Evolutionary conservation across 35 echinoderm and acorn worm species (phyloP), one percentile per base, ranked within the genome.

Genomic region (Holothuria glaberrima): DNA sequence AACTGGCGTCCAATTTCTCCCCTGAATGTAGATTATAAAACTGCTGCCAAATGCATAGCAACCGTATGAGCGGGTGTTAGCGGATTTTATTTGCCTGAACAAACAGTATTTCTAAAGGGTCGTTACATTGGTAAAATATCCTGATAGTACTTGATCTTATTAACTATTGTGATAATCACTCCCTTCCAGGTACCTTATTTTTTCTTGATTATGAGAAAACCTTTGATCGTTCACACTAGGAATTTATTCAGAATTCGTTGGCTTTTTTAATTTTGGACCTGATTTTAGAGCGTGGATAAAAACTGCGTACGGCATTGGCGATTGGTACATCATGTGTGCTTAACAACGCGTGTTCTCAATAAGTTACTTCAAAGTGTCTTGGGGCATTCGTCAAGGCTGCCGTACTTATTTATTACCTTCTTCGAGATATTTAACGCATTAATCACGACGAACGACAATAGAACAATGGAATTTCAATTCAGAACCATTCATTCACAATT

Each of bases 171-270:
- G 30, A 68, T 68, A 68, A 68, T 26, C 9, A 68, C 9, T 25
- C 24, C 30, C n/a, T 32, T 1, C 64, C 64, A 28, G 22, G 64
- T 27, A 22, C 31, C 9, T 33, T 69, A 6, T 10, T 69, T 30
- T 69, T 69, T 20, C 62, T 65, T 69, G 66, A 27, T 29, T 69
- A 69, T 69, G 66, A 69, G 66, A 69, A 69, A 69, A 2, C n/a
- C 25, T 69, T 69, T 22, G 50, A 69, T 21, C 25, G 66, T 12
- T 21, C 25, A 12, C 0, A 69, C 10, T 69, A 22, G 66, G 25
- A 17, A 30, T 69, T 69, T 69, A 7, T 69, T 4, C n/a, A 69
- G 9, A 69, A 69, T 22, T 12, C 66, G 1, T 28, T 69, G 66
- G 12, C 12, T 69, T 30, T 20, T 69, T 69, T 14, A 69, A 69